A percentile compares a stretch with the other conserved stretches of the same genome.
phyloP scores from a whole-genome alignment of 2,888 invertebrate species.

The Orchesella flavescens region DNA sequence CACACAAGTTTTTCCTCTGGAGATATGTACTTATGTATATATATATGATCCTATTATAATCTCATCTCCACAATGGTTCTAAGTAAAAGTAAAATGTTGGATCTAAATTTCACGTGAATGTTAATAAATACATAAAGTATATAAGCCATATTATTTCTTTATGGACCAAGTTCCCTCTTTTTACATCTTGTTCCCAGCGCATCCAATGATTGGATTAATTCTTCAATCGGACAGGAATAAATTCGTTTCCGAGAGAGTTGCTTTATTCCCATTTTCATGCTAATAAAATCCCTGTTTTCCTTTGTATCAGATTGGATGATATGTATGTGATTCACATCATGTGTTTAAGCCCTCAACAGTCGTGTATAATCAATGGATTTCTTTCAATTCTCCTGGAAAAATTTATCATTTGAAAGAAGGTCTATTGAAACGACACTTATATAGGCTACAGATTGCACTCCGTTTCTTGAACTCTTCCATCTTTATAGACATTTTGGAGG shows the following conservation, averaged over 20 bases:
- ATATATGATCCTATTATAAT: no score
- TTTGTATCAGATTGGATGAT: no score
- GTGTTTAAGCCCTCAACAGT: not conserved
- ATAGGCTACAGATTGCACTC: not conserved
- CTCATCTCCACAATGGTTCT: no score
- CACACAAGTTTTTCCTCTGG: not conserved
- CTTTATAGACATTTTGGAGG: not conserved
- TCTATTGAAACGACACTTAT: not conserved
- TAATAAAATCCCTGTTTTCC: no score
- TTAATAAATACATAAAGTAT: not conserved
- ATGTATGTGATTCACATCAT: not conserved
- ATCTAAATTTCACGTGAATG: not conserved
- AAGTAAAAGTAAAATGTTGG: no score
- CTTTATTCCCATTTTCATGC: no score
- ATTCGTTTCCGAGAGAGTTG: not conserved
- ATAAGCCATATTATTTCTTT: not conserved
- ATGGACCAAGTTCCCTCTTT: not conserved
- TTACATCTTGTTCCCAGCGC: not conserved
- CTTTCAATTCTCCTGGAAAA: not conserved
- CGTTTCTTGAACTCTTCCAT: not conserved
- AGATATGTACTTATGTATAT: not conserved
- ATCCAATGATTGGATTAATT: slow-evolving; percentile 10
- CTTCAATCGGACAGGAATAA: slow-evolving; percentile 6
- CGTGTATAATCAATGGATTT: not conserved
- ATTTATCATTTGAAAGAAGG: not conserved